These are phyloP conservation scores for Hemithea aestivaria DNA, from an alignment of 2,888 invertebrate species.

Conservation along the genomic window DNA sequence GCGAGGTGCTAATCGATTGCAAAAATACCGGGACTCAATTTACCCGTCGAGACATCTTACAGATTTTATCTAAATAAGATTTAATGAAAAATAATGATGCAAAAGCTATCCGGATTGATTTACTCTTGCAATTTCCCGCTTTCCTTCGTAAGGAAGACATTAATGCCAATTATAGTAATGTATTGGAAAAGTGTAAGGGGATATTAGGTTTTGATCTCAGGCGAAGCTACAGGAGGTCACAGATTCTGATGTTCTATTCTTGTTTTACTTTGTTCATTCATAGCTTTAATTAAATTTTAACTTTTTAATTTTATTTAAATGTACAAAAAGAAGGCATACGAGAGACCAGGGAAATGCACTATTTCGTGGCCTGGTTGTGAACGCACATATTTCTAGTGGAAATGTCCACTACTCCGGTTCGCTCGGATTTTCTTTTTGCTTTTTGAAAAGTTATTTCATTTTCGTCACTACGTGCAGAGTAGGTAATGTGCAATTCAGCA, in stretches of 20 bases:
- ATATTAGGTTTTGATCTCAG: constrained; percentile 13
- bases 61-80: constrained; percentile 7
- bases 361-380: constrained; percentile 29
- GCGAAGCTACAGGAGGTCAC: background rate
- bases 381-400: constrained; percentile 34
- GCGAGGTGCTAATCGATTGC: too few relatives aligned
- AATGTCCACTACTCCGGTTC: constrained; percentile 17
- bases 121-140: constrained; percentile 19
- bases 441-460: constrained; percentile 25
- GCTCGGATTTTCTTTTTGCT: constrained; percentile 22
- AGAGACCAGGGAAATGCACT: constrained; percentile 25
- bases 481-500: too few relatives aligned
- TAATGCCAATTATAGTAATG: constrained; percentile 18
- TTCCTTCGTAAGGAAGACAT: constrained; percentile 14
- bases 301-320: too few relatives aligned
- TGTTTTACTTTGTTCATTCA: too few relatives aligned
- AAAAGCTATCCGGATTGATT: constrained; percentile 18
- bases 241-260: too few relatives aligned
- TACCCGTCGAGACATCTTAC: too few relatives aligned
- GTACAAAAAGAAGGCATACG: background rate
- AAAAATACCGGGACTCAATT: too few relatives aligned
- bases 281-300: too few relatives aligned
- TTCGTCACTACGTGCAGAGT: constrained; percentile 13
- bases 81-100: constrained; percentile 15
- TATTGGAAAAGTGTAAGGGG: constrained; percentile 17